A percentile compares a stretch with the other conserved stretches of the same genome.
Conservation (phyloP, 2,797 vertebrate genomes). For the Neosalanx taihuensis region DNA sequence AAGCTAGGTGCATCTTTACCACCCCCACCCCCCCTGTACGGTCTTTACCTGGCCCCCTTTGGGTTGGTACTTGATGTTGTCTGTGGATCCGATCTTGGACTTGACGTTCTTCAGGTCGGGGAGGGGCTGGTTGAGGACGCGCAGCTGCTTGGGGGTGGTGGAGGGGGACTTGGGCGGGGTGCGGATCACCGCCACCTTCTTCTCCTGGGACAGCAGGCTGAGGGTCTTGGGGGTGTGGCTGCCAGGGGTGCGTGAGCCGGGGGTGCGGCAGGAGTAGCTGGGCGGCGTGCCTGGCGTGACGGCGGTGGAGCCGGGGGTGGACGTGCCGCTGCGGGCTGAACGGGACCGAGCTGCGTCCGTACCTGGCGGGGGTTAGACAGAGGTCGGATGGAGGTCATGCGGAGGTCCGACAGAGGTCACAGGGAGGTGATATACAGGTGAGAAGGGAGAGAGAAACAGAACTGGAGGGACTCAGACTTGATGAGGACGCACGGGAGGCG, state of each 20-base stretch:
- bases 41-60: conserved; percentile 90
- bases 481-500: conserved; percentile 9
- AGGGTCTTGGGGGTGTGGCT: conserved; percentile 88
- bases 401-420: background rate
- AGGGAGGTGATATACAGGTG: no score
- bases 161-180: conserved; percentile 94
- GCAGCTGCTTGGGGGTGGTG: conserved; percentile 86
- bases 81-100: conserved; percentile 91
- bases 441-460: no score
- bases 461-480: no score
- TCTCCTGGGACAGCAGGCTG: conserved; percentile 84
- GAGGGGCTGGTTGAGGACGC: conserved; percentile 89
- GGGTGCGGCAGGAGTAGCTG: conserved; percentile 90
- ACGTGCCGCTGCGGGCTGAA: conserved; percentile 88
- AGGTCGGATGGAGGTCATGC: background rate
- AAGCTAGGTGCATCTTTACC: background rate
- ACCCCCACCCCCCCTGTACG: background rate
- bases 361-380: conserved; percentile 48
- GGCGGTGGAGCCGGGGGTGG: conserved; percentile 87
- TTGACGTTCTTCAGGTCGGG: conserved; percentile 92
- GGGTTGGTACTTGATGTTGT: conserved; percentile 91
- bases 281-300: conserved; percentile 92
- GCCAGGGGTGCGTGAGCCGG: conserved; percentile 90
- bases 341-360: conserved; percentile 86
- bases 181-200: conserved; percentile 92